Evolutionary conservation across 2,797 vertebrate species (phyloP), one percentile per base, ranked within the genome.

Genomic region (Sebastes vulpes): DNA sequence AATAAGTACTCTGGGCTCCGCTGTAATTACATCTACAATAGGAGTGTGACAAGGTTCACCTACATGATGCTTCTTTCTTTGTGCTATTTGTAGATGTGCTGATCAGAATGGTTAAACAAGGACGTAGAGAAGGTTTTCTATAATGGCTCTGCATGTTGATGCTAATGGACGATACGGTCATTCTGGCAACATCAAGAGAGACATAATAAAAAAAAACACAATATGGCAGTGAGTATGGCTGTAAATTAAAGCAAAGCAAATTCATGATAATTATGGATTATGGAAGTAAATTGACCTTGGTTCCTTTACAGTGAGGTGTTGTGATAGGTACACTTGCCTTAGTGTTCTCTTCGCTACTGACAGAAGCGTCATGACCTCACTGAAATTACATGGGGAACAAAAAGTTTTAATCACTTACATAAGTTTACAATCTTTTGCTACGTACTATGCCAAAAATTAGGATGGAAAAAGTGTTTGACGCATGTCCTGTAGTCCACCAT

Each of bases 1-100:
- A 81, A 28, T 58, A 60, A 83, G 70, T 38, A 28, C 56, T 72
- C 26, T 59, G 9, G 12, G 59, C 28, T 72, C 28, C 0, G n/a
- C 29, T 65, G 18, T 86, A 83, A 83, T 81, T 79, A 81, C 60
- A 29, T 54, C 28, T 65, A 63, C 25, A 70, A 26, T 12, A 25
- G 52, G 20, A 79, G 60, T 14, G 52, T 26, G 52, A 60, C 26
- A 81, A 10, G 9, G 50, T 72, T 84, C 53, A 76, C 50, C 50
- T 67, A 54, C 21, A 20, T 26, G 7, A 69, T 71, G 58, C n/a
- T 52, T 65, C 56, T 84, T 38, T 63, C 23, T 73, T 76, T 70
- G 25, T 67, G 56, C 60, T 58, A 52, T 82, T 72, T 71, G 58
- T 42, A 29, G 57, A 79, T 20, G 10, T 74, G 53, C 50, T 65